Base-by-base conservation (phyloP, 1,140 invertebrate species). In the Drosophila subpulchrella region DNA sequence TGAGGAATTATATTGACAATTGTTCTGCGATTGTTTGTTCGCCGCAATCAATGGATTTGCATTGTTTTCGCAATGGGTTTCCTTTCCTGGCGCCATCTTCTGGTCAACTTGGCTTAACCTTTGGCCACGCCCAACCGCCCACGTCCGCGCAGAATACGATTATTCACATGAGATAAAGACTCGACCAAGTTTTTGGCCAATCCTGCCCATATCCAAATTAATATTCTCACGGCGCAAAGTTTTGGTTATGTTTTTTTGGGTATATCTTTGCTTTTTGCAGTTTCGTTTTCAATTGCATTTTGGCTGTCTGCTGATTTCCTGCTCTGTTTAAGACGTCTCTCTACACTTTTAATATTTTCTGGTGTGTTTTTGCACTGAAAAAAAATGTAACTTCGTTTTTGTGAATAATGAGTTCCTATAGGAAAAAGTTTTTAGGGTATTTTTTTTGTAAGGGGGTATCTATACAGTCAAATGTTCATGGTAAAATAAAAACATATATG, bases 231-330 rank as follows among this genome's bases (percentile, higher is more conserved):
- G 80, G 73, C 83, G 41, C 67, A 46, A 46, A 58, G 55, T 76
- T 68, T 51, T 62, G 24, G 42, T 7, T 32, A 7, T 32, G 8
- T 44, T 44, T 66, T 71, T 60, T 60, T 42, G 24, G 47, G 76
- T 56, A 57, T 44, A 41, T 42, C 38, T 27, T 55, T 55, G 55
- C 20, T 55, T 56, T 84, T 53, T 68, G 66, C 67, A 79, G 72
- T 88, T 88, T 89, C 80, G 48, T 81, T 89, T 89, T 89, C 80
- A 74, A 78, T 83, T 86, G 79, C 75, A 88, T 67, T 88, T 83
- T 57, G 32, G 32, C 17, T 50, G 60, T 78, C 36, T 27, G 57
- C 78, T 72, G 51, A 63, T 85, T 86, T 88, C 75, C 78, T 86
- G 44, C 48, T 71, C 65, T 70, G 36, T 55, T 59, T 46, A 27